phyloP scores from a whole-genome alignment of 2,113 vertebrate genomes.

The human region DNA sequence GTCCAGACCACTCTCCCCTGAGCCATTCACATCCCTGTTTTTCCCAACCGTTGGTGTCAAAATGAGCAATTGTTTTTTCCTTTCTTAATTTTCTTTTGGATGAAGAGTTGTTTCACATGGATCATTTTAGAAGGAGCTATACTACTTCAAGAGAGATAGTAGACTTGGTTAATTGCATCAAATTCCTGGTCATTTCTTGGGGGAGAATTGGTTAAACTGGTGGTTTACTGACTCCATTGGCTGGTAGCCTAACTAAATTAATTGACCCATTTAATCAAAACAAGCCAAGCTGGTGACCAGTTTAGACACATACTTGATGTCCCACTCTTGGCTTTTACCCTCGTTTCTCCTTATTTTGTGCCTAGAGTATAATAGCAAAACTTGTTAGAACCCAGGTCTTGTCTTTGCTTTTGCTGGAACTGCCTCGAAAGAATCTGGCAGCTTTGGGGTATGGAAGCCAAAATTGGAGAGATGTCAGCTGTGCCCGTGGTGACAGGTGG shows the following conservation, averaged over 20 bases:
- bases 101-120: neutral
- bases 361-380: neutral
- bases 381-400: neutral
- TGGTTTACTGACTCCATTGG: neutral
- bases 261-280: neutral
- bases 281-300: neutral
- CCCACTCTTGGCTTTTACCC: neutral
- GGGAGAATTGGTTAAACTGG: neutral
- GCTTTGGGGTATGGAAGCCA: neutral
- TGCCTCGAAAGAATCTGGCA: neutral
- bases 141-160: neutral
- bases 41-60: neutral
- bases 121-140: neutral
- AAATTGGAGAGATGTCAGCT: neutral
- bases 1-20: neutral
- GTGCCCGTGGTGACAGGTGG: neutral
- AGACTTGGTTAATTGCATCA: neutral
- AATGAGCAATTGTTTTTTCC: neutral
- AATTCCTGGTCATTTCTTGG: neutral
- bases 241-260: neutral
- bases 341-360: neutral
- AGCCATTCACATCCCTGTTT: neutral
- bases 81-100: slow-evolving; percentile 17
- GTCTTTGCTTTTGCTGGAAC: neutral
- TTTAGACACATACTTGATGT: neutral